Evolutionary conservation across 64 coral and sea anemone species (phyloP), one percentile per base, ranked within the genome.

Genomic region (Pachyseris speciosa): DNA sequence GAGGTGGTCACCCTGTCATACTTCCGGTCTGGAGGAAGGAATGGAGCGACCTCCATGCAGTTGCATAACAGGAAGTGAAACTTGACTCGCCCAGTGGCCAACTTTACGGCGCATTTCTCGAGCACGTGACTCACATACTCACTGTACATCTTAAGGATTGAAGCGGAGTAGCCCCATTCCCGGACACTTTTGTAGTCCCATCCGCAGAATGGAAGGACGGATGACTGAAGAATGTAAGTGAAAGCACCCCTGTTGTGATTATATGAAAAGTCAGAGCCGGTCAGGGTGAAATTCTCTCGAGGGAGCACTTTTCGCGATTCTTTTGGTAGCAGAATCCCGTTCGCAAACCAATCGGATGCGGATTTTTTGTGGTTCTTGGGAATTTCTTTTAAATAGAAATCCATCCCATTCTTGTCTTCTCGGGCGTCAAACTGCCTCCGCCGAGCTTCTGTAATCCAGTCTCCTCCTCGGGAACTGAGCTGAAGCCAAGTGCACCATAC

Each of bases 141-240:
- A 61, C 47, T 84, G 78, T 91, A 91, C 64, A 91, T 53, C 36
- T 80, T 68, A 16, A 48, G 53, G 40, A 91, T 16, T 25, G 63
- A 83, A 3, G 47, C 51, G 4, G 64, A 36, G 16, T 44, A 5
- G 5, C 75, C 50, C 48, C 50, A 33, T 3, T n/a, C 13, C 5
- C 44, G 47, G 7, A 64, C 89, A 49, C 34, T 31, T 26, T 65
- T 70, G 89, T 91, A 84, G 45, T 91, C 89, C 89, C 89, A 91
- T 7, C 47, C 30, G 1, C 16, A 16, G 36, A 91, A 91, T 47
- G 89, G 89, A 26, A 58, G 24, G 2, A 37, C 78, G 37, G 33
- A 51, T 11, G 65, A 73, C 48, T 48, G 75, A 73, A 91, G 29
- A 7, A 49, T 50, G 42, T 91, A 89, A 45, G 42, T n/a, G 37